Evolutionary conservation across 2,113 vertebrate genomes (phyloP).

Genomic region (Sander vitreus): DNA sequence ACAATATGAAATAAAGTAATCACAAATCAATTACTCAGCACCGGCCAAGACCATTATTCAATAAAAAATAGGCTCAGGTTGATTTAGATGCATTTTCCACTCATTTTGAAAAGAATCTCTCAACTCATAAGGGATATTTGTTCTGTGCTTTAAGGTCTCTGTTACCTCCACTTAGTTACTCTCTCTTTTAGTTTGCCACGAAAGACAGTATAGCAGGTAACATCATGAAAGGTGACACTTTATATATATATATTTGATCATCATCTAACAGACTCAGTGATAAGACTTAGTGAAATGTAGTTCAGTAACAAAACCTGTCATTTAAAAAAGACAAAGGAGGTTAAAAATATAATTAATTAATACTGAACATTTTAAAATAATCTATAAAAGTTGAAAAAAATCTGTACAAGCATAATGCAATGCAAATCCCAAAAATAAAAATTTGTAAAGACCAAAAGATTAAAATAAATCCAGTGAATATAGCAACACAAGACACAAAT

Average conservation of each 20-base stretch:
- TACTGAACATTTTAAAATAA: constrained; percentile 80
- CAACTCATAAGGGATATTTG: constrained; percentile 37
- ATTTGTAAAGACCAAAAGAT: constrained; percentile 62
- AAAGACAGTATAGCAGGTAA: constrained; percentile 46
- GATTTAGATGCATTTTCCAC: constrained; percentile 38
- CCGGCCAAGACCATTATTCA: constrained; percentile 37
- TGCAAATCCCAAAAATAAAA: constrained; percentile 42
- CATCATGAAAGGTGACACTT: constrained; percentile 49
- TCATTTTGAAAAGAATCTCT: constrained; percentile 41
- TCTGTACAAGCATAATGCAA: constrained; percentile 73
- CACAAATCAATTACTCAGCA: constrained; percentile 56
- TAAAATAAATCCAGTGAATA: constrained; percentile 78
- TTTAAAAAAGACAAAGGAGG: constrained; percentile 60
- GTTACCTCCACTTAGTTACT: constrained; percentile 21
- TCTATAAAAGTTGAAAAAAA: constrained; percentile 67
- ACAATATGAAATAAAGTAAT: constrained; percentile 41
- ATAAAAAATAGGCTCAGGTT: constrained; percentile 53
- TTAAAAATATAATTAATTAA: constrained; percentile 79
- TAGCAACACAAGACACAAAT: constrained; percentile 77
- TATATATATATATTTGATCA: constrained; percentile 56
- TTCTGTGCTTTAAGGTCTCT: constrained; percentile 68
- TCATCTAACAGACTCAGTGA: constrained; percentile 73
- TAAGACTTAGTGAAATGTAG: constrained; percentile 80
- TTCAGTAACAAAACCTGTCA: constrained; percentile 71
- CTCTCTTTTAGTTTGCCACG: constrained; percentile 1